phyloP scores from a whole-genome alignment of 2,888 invertebrate species.

The Lasioglossum lativentre region DNA sequence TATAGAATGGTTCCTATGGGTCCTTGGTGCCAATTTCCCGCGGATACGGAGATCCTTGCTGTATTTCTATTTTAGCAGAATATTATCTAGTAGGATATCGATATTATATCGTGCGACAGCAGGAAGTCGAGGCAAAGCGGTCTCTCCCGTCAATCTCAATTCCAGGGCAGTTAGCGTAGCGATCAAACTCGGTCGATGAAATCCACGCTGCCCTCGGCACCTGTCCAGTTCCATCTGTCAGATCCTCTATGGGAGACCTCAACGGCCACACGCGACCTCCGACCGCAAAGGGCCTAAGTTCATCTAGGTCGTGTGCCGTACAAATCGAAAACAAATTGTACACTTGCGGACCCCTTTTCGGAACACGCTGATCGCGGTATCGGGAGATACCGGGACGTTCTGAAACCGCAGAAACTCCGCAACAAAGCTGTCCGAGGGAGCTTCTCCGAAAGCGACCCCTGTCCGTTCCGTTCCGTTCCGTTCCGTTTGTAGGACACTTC shows the following conservation, averaged over 20 bases:
- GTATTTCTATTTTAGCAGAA: not conserved
- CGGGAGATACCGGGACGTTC: not conserved
- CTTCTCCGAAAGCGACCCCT: not conserved
- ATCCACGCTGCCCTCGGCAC: constrained; percentile 10
- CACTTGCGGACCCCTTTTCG: not conserved
- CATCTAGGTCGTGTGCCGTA: not conserved
- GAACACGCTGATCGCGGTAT: not conserved
- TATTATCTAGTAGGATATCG: not conserved
- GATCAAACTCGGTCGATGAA: constrained; percentile 17
- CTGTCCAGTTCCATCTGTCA: constrained; percentile 13
- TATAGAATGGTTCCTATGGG: no score
- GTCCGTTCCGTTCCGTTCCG: not conserved
- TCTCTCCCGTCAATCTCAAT: constrained; percentile 1
- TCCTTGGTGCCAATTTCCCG: not conserved
- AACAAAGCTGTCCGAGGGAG: constrained; percentile 28
- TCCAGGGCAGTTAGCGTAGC: not conserved
- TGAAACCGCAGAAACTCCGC: not conserved
- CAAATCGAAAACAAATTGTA: constrained; percentile 13
- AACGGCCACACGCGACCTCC: constrained; percentile 3
- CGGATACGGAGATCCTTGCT: not conserved
- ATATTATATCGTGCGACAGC: constrained; percentile 1
- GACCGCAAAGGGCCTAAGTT: constrained; percentile 5
- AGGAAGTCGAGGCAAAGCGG: not conserved
- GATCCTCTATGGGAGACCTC: not conserved
- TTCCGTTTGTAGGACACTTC: constrained; percentile 54